Evolutionary conservation across 2,888 invertebrate genomes (phyloP), one percentile per base, ranked within the genome.

Genomic region (Yponomeuta sedellus): DNA sequence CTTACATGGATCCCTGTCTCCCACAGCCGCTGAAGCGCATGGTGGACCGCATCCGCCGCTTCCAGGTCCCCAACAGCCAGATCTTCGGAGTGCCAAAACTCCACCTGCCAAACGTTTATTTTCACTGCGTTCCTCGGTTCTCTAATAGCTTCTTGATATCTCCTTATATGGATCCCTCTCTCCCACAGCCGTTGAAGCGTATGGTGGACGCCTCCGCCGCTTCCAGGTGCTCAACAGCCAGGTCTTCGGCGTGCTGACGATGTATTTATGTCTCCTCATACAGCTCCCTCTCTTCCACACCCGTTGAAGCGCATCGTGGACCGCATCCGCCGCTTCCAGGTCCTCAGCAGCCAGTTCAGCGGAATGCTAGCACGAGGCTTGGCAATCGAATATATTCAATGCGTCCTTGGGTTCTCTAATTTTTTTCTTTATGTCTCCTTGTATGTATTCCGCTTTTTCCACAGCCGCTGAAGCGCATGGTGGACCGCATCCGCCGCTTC

Each of bases 201-300:
- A 98, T 99, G 98, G 98, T 98, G 69, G 99, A 99, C 86, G 99
- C 70, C 98, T 99, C 77, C 93, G 99, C 62, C 95, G 99, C 68
- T 99, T 99, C 91, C 99, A 99, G 91, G 98, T 99, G 69, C 92
- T 99, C 67, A 99, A 99, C 92, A 98, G 98, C 12, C 99, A 99
- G 92, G 98, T 99, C 73, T 98, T 98, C n/a, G n/a, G n/a, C n/a
- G n/a, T n/a, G n/a, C n/a, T n/a, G n/a, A n/a, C n/a, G n/a, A n/a
- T n/a, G n/a, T n/a, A n/a, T n/a, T n/a, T n/a, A 28, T 4, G 28
- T 28, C 2, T 5, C 28, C 28, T 28, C 5, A 28, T 28, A 28
- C 2, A 5, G 3, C 3, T 2, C 28, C 28, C 74, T 72, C 71
- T 86, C 79, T 74, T 28, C 28, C 5, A 28, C 82, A 98, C 98